These are phyloP conservation scores for Caenorhabditis doughertyi DNA, from an alignment of 2,888 invertebrate species.

Conservation along the genomic window DNA sequence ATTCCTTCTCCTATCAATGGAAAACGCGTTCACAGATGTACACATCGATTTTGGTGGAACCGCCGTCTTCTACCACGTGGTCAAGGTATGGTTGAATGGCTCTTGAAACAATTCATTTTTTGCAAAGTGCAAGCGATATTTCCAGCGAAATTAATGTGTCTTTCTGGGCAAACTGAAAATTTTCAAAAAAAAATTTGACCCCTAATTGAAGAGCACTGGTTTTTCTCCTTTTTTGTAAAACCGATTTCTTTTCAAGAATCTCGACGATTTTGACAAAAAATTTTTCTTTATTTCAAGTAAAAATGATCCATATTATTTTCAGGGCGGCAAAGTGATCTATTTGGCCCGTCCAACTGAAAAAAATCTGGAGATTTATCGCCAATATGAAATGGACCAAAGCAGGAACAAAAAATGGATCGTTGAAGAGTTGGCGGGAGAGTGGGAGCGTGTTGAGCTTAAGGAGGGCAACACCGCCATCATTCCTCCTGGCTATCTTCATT, in stretches of 20 bases:
- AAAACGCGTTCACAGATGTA: not conserved
- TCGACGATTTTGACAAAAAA: too few relatives aligned
- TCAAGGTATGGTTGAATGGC: not conserved
- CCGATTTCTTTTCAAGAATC: too few relatives aligned
- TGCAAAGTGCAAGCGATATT: too few relatives aligned
- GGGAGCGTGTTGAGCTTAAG: not conserved
- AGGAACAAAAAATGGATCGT: not conserved
- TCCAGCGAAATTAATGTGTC: too few relatives aligned
- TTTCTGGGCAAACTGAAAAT: too few relatives aligned
- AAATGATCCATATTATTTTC: too few relatives aligned
- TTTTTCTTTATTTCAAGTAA: too few relatives aligned
- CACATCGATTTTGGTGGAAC: not conserved
- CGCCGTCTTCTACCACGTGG: not conserved
- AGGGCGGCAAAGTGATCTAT: not conserved
- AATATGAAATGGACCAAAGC: not conserved
- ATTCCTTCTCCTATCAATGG: not conserved
- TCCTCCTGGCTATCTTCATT: not conserved
- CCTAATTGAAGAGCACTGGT: too few relatives aligned
- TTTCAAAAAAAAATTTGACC: too few relatives aligned
- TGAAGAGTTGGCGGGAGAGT: not conserved
- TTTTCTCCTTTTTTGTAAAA: too few relatives aligned
- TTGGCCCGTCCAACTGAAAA: not conserved
- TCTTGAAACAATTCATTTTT: too few relatives aligned
- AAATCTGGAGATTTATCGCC: not conserved
- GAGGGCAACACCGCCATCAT: not conserved